These are phyloP conservation scores for Apeltes quadracus DNA, from an alignment of 2,113 vertebrate species.

Conservation along the genomic window DNA sequence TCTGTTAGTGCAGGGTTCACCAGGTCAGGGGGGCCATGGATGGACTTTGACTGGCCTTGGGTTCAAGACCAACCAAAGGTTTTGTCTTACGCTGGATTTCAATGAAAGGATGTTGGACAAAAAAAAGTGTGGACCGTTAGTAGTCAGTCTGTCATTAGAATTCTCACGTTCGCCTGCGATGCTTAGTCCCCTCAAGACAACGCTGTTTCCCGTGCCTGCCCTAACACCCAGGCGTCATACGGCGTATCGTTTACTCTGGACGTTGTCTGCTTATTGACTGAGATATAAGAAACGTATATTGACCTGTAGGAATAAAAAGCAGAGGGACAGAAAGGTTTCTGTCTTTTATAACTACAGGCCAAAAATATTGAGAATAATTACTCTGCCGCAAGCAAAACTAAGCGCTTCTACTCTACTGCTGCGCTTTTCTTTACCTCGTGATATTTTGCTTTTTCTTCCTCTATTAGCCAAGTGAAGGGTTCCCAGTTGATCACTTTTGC, in stretches of 20 bases:
- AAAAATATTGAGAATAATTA: slow-evolving; percentile 77
- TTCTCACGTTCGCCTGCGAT: slow-evolving; percentile 81
- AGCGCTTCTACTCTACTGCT: not conserved
- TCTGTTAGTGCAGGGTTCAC: slow-evolving; percentile 49
- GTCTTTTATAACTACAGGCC: slow-evolving; percentile 70
- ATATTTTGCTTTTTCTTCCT: slow-evolving; percentile 34
- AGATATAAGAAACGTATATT: slow-evolving; percentile 44
- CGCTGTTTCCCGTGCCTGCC: slow-evolving; percentile 76
- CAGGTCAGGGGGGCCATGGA: slow-evolving; percentile 54
- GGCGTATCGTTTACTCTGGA: not conserved
- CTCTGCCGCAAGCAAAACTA: slow-evolving; percentile 20
- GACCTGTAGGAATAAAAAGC: slow-evolving; percentile 70
- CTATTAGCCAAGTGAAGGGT: slow-evolving; percentile 82
- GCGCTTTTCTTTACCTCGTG: slow-evolving; percentile 11
- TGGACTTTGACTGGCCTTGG: slow-evolving; percentile 67
- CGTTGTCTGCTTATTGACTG: not conserved
- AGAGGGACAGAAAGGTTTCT: slow-evolving; percentile 27
- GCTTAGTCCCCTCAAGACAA: slow-evolving; percentile 81
- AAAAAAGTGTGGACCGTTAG: slow-evolving; percentile 55
- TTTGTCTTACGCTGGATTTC: slow-evolving; percentile 55
- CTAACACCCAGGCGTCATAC: slow-evolving; percentile 52
- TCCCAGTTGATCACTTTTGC: slow-evolving; percentile 76
- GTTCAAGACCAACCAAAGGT: slow-evolving; percentile 65
- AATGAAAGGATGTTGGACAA: slow-evolving; percentile 56
- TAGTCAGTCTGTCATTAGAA: slow-evolving; percentile 74